Conservation (phyloP, 2,797 vertebrate species). For the Bradypodion pumilum region DNA sequence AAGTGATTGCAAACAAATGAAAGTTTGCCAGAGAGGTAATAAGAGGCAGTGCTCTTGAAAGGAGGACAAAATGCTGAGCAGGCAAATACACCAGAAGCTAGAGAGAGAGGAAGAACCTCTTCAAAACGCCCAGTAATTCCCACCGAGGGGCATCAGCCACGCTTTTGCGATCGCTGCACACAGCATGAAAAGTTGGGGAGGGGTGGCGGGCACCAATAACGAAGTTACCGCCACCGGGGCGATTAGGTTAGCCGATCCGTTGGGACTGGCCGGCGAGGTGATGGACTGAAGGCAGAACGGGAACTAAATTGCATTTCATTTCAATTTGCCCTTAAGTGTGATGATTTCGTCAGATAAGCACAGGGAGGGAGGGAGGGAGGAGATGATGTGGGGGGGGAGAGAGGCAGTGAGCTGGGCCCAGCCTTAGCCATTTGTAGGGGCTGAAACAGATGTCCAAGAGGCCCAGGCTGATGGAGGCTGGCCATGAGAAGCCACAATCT, state of each 20-base stretch:
- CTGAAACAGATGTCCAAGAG: too few relatives aligned
- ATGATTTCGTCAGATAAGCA: conserved; percentile 71
- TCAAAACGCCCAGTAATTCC: conserved; percentile 65
- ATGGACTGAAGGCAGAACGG: conserved; percentile 72
- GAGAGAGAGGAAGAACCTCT: neutral
- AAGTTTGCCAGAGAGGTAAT: neutral
- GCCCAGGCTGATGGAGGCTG: too few relatives aligned
- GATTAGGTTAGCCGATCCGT: conserved; percentile 81
- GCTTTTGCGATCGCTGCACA: conserved; percentile 59
- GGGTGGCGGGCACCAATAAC: conserved; percentile 70
- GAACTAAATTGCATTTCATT: conserved; percentile 78
- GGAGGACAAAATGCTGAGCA: conserved; percentile 47
- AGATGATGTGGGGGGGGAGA: neutral
- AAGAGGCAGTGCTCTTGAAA: accelerated
- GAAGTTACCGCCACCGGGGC: conserved; percentile 85
- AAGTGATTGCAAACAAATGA: conserved; percentile 34
- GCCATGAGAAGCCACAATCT: too few relatives aligned
- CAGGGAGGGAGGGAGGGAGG: neutral
- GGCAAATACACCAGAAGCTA: neutral
- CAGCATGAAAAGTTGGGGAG: conserved; percentile 60
- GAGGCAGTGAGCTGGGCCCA: neutral
- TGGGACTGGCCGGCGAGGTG: conserved; percentile 66
- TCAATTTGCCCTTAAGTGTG: conserved; percentile 75
- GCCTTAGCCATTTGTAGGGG: neutral
- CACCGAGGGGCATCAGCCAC: conserved; percentile 63